Evolutionary conservation across 1,140 invertebrate species (phyloP).

Genomic region (Drosophila arizonae): DNA sequence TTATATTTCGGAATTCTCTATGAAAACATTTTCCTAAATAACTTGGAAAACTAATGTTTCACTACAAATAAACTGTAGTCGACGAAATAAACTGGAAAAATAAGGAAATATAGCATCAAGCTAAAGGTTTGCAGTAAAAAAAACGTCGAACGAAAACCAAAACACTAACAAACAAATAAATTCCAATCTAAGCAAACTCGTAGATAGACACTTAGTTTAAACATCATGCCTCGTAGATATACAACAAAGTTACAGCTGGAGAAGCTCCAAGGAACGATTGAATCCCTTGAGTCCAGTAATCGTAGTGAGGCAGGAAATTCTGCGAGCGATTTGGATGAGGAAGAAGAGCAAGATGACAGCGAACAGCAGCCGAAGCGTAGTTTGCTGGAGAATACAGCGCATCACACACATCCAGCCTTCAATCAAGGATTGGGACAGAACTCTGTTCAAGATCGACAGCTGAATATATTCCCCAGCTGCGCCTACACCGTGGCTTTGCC

Average conservation of each 20-base stretch:
- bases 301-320: not conserved
- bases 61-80: not conserved
- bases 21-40: not conserved
- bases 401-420: constrained; percentile 8
- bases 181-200: not conserved
- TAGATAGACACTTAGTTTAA: not conserved
- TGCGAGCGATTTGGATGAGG: not conserved
- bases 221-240: constrained; percentile 53
- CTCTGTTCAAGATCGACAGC: not conserved
- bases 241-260: constrained; percentile 6
- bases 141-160: not conserved
- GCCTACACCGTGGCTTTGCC: constrained; percentile 42
- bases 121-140: not conserved
- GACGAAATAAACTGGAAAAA: not conserved
- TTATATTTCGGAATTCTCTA: constrained; percentile 10
- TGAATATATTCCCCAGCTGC: constrained; percentile 45
- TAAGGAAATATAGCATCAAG: too few species aligned
- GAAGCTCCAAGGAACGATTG: constrained; percentile 18
- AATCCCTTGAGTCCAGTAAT: not conserved
- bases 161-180: not conserved
- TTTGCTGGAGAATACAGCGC: constrained; percentile 30
- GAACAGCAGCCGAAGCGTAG: not conserved
- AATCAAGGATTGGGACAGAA: constrained; percentile 42
- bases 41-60: too few species aligned
- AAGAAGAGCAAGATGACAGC: not conserved